Evolutionary conservation across 1,140 invertebrate genomes (phyloP).

Genomic region (Coptotermes formosanus): DNA sequence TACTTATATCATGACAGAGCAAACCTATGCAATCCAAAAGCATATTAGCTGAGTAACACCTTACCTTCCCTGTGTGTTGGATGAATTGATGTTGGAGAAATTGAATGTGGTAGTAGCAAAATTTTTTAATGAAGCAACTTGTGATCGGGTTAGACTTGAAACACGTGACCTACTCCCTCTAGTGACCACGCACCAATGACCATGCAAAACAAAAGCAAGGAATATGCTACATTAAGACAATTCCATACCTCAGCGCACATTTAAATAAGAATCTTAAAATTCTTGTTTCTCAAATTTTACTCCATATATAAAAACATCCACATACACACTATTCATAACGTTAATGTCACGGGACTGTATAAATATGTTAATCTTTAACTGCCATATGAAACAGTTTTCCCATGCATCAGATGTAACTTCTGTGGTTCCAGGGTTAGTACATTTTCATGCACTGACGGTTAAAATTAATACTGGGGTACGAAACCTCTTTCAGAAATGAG

Average conservation of each 20-base stretch:
- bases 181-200: slow-evolving; percentile 38
- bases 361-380: too few species aligned
- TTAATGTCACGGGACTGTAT: too few species aligned
- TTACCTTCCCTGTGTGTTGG: slow-evolving; percentile 41
- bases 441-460: too few species aligned
- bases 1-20: not conserved
- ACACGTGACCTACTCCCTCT: slow-evolving; percentile 52
- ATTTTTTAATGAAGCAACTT: slow-evolving; percentile 55
- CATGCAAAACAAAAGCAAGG: slow-evolving; percentile 38
- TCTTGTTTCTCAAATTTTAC: too few species aligned
- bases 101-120: slow-evolving; percentile 50
- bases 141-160: slow-evolving; percentile 55
- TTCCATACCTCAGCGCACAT: not conserved
- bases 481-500: not conserved
- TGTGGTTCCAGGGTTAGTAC: too few species aligned
- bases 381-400: too few species aligned
- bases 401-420: too few species aligned
- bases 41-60: not conserved
- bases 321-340: too few species aligned
- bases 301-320: too few species aligned
- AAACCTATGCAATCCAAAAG: not conserved
- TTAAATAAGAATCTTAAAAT: too few species aligned
- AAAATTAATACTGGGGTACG: not conserved
- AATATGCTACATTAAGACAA: not conserved
- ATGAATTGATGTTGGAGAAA: slow-evolving; percentile 50